A percentile compares a stretch with the other conserved stretches of the same genome.
Evolutionary conservation across 2,113 vertebrate genomes (phyloP).

Genomic region (Alosa alosa): DNA sequence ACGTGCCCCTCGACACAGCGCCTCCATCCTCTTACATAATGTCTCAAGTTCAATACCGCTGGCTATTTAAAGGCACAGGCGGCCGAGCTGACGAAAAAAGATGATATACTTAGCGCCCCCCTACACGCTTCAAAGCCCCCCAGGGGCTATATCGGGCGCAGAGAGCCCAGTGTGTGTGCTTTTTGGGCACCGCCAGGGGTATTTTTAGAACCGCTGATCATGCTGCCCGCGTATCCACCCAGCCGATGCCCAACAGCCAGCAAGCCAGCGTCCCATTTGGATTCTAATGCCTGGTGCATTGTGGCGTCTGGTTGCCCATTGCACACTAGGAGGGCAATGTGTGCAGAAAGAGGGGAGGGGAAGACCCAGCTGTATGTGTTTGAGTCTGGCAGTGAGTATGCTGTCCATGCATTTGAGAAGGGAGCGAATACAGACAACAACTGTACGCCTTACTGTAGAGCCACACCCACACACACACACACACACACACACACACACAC

Average conservation of each 20-base stretch:
- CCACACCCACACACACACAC: background rate
- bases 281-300: background rate
- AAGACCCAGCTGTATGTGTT: background rate
- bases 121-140: conserved; percentile 70
- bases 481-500: background rate
- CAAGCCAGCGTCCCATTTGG: background rate
- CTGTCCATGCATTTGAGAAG: background rate
- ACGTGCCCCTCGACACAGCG: background rate
- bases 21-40: conserved; percentile 77
- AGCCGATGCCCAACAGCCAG: conserved; percentile 26
- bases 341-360: background rate
- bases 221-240: conserved; percentile 52
- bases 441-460: background rate
- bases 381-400: background rate
- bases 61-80: conserved; percentile 73
- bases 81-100: conserved; percentile 68
- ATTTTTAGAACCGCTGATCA: conserved; percentile 72
- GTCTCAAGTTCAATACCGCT: conserved; percentile 71
- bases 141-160: conserved; percentile 71
- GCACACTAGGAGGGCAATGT: background rate
- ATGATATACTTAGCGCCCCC: conserved; percentile 74
- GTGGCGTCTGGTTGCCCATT: conserved; percentile 4
- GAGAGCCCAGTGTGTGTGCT: conserved; percentile 66
- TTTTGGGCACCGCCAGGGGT: conserved; percentile 63
- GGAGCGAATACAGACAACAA: background rate